These are phyloP conservation scores for Gallinago undulata DNA, from an alignment of 2,113 vertebrate genomes.

Conservation along the genomic window DNA sequence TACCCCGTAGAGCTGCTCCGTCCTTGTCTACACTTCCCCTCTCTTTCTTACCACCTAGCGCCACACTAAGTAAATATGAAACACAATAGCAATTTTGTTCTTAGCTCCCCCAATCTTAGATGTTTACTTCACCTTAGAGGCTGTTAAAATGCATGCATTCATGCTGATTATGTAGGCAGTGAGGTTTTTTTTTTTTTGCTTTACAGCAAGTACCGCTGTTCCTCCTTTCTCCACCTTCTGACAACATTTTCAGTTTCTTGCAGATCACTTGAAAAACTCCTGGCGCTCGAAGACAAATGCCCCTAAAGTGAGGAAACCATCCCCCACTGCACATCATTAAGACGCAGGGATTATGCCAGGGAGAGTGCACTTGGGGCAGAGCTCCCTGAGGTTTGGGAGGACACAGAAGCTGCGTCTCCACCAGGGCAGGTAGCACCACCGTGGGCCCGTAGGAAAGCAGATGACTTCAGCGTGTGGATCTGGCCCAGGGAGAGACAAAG, in stretches of 20 bases:
- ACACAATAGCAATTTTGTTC: not conserved
- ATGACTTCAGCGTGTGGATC: not conserved
- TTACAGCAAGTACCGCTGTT: fast-evolving
- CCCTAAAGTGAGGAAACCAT: not conserved
- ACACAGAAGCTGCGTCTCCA: not conserved
- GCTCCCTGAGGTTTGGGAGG: not conserved
- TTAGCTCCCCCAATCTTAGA: not conserved
- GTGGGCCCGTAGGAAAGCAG: not conserved
- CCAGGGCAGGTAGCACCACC: not conserved
- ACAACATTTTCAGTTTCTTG: not conserved
- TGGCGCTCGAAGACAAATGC: not conserved
- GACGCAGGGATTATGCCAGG: not conserved
- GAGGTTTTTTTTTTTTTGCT: not conserved
- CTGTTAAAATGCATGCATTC: not conserved
- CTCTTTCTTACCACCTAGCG: not conserved
- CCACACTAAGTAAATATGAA: not conserved
- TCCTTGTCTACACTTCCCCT: fast-evolving
- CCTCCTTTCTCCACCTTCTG: not conserved
- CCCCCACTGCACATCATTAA: not conserved
- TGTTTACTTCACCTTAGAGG: not conserved
- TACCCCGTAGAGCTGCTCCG: fast-evolving
- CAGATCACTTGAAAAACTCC: not conserved
- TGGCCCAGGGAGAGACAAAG: not conserved
- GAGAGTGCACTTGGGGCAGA: not conserved
- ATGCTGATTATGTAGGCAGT: too few species aligned